phyloP scores from a whole-genome alignment of 2,797 vertebrate species.

The Salmo trutta region DNA sequence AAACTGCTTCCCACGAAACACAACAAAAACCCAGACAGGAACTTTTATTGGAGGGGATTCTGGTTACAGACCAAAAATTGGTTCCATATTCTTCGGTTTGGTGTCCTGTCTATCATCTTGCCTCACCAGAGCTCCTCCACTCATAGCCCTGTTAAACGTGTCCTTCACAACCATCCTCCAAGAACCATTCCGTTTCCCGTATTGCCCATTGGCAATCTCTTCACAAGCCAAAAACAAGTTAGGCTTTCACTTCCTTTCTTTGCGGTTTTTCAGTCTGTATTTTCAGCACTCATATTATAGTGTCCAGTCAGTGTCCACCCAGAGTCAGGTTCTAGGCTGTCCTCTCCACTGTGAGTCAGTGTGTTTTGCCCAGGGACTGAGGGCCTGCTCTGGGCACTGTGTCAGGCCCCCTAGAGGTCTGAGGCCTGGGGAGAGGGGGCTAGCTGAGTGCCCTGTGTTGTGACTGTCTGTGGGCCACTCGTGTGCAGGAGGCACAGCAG shows the following conservation, averaged over 20 bases:
- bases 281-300: slow-evolving; percentile 25
- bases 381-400: slow-evolving; percentile 15
- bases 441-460: slow-evolving; percentile 82
- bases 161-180: slow-evolving; percentile 32
- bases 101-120: slow-evolving; percentile 12
- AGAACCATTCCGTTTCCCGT: slow-evolving; percentile 4
- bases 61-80: slow-evolving; percentile 32
- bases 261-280: neutral
- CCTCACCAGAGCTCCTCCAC: slow-evolving; percentile 4
- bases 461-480: slow-evolving; percentile 75
- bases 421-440: slow-evolving; percentile 45
- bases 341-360: slow-evolving; percentile 1
- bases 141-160: neutral
- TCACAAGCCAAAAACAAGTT: slow-evolving; percentile 34
- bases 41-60: neutral
- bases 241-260: slow-evolving; percentile 34
- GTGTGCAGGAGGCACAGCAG: slow-evolving; percentile 89
- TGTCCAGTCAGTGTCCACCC: slow-evolving; percentile 22
- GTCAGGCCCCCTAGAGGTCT: slow-evolving; percentile 30
- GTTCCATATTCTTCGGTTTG: slow-evolving; percentile 32
- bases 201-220: slow-evolving; percentile 25
- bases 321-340: slow-evolving; percentile 38
- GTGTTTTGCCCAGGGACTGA: slow-evolving; percentile 28
- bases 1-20: slow-evolving; percentile 6
- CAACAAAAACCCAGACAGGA: neutral